These are phyloP conservation scores for Drosophila burlai DNA, from an alignment of 1,140 invertebrate genomes.

Conservation along the genomic window DNA sequence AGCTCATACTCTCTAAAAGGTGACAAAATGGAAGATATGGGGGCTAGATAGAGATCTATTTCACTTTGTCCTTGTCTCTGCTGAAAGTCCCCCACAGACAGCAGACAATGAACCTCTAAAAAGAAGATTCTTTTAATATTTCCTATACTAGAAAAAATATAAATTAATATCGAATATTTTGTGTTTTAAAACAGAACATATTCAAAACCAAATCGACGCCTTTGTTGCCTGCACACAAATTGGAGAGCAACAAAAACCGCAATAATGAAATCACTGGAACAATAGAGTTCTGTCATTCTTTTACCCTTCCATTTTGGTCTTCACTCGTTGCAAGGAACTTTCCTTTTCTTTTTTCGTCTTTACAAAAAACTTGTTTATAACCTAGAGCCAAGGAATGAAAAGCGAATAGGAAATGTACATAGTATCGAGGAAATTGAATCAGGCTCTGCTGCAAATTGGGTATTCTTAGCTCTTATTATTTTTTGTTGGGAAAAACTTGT, in stretches of 20 bases:
- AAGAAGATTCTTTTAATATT: conserved; percentile 2
- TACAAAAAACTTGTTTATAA: conserved; percentile 12
- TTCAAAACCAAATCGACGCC: background rate
- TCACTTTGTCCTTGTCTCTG: conserved; percentile 55
- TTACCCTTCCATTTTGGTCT: background rate
- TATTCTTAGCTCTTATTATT: conserved; percentile 2
- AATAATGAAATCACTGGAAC: conserved; percentile 30
- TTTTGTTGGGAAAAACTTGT: background rate
- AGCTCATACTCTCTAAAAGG: background rate
- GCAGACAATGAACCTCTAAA: conserved; percentile 29
- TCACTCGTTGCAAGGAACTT: conserved; percentile 3
- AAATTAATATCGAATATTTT: too few species aligned
- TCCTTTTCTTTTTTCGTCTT: background rate
- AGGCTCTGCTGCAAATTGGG: conserved; percentile 8
- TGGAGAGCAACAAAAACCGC: background rate
- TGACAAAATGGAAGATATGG: background rate
- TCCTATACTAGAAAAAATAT: too few species aligned
- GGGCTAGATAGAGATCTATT: conserved; percentile 11
- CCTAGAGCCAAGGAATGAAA: conserved; percentile 6
- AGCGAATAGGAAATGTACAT: background rate
- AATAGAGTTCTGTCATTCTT: conserved; percentile 11
- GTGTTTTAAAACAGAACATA: background rate
- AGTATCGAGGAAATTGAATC: conserved; percentile 26
- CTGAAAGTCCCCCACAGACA: conserved; percentile 17
- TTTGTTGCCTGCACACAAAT: conserved; percentile 2